Percentiles rank a stretch among this genome's conserved stretches.
Conservation (phyloP, 2,888 invertebrate species). For the Drosophila prolongata region DNA sequence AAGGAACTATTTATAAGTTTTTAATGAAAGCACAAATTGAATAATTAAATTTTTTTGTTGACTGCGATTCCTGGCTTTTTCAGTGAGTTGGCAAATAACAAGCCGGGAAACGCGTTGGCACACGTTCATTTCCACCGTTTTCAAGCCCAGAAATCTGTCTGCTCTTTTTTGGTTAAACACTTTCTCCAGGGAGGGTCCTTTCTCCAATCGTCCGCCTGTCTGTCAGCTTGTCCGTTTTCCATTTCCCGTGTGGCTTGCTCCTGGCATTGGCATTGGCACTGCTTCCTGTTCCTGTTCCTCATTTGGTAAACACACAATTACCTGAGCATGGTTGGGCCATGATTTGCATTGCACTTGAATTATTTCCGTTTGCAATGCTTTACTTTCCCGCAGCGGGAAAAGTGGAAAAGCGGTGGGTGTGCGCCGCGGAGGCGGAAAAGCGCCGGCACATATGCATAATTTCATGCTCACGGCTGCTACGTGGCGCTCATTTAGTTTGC, state of each 20-base stretch:
- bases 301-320: conserved; percentile 73
- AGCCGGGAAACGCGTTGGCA: conserved; percentile 7
- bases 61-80: conserved; percentile 1
- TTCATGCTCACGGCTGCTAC: conserved; percentile 57
- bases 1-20: too few species aligned
- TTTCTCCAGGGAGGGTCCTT: conserved; percentile 11
- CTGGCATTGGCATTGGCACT: conserved; percentile 38
- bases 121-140: conserved; percentile 1
- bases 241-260: conserved; percentile 7
- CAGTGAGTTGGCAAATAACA: background rate
- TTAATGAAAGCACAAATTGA: too few species aligned
- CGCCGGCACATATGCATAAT: conserved; percentile 71
- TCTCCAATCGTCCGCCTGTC: background rate
- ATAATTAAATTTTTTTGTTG: background rate
- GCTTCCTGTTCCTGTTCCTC: conserved; percentile 61
- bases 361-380: conserved; percentile 71
- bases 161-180: conserved; percentile 59
- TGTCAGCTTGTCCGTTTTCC: conserved; percentile 9
- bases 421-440: conserved; percentile 2
- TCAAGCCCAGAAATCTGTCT: conserved; percentile 57
- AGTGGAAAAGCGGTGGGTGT: conserved; percentile 15
- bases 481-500: conserved; percentile 74
- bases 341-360: conserved; percentile 79
- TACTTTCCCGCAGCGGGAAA: conserved; percentile 19
- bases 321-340: conserved; percentile 71